These are phyloP conservation scores for Linnaemya vulpina DNA, from an alignment of 2,888 invertebrate species.

Conservation along the genomic window DNA sequence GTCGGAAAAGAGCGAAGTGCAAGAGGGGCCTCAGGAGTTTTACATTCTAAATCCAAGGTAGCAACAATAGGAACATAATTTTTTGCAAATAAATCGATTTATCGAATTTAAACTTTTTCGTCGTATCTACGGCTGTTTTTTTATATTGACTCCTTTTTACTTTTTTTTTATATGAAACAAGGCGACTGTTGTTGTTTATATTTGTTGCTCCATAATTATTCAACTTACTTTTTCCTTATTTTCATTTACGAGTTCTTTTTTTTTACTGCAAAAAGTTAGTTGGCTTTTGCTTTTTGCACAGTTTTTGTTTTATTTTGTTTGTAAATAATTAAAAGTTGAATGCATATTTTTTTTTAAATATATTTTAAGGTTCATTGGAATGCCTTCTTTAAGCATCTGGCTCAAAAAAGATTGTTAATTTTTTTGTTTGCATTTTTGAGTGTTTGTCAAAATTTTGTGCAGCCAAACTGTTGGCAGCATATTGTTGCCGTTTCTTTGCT, in stretches of 20 bases:
- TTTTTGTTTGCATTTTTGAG: background rate
- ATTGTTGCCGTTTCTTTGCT: conserved; percentile 43
- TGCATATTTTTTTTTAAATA: conserved; percentile 13
- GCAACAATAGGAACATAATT: no score
- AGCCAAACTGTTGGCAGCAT: conserved; percentile 27
- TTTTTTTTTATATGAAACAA: background rate
- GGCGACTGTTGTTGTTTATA: background rate
- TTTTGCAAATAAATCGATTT: no score
- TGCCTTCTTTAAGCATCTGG: conserved; percentile 11
- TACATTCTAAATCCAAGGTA: no score
- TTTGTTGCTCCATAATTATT: background rate
- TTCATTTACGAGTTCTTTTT: conserved; percentile 14
- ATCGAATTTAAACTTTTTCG: no score
- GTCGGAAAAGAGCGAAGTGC: no score
- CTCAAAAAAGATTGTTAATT: conserved; percentile 8
- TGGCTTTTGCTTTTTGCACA: background rate
- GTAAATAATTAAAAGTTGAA: conserved; percentile 56
- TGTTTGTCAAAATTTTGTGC: conserved; percentile 3
- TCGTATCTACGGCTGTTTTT: no score
- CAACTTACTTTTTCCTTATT: background rate
- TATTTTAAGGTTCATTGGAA: conserved; percentile 67
- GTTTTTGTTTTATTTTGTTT: conserved; percentile 29
- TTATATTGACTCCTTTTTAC: no score
- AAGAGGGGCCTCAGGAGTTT: no score
- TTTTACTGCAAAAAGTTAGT: conserved; percentile 1